These are phyloP conservation scores for Ophioninae sp. DNA, from an alignment of 2,888 invertebrate genomes.

Conservation along the genomic window DNA sequence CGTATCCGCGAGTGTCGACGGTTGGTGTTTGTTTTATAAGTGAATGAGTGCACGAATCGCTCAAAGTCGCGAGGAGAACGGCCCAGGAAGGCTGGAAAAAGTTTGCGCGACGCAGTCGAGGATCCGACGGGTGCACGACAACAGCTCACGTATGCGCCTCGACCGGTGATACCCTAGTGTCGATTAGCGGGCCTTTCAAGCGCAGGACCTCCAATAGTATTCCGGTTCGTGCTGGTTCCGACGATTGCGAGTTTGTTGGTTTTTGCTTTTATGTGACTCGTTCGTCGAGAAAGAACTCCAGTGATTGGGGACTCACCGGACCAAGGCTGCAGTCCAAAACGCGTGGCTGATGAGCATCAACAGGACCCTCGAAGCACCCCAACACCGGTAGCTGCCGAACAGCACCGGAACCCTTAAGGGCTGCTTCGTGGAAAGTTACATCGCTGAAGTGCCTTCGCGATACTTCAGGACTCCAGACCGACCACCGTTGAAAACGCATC, in stretches of 20 bases:
- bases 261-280: background rate
- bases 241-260: background rate
- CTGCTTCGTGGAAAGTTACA: too few relatives aligned
- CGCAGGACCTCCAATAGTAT: background rate
- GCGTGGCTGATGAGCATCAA: background rate
- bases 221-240: background rate
- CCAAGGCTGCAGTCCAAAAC: background rate
- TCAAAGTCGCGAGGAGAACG: background rate
- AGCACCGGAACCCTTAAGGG: too few relatives aligned
- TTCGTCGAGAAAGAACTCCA: background rate
- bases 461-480: too few relatives aligned
- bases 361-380: background rate
- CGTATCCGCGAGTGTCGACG: slow-evolving; percentile 35
- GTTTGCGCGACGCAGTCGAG: background rate
- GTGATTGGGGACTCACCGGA: background rate
- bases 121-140: slow-evolving; percentile 22
- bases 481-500: background rate
- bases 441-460: background rate
- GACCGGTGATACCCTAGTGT: slow-evolving; percentile 15
- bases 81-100: background rate
- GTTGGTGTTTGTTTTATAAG: slow-evolving; percentile 17
- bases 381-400: too few relatives aligned
- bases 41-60: slow-evolving; percentile 21
- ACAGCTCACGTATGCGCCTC: background rate
- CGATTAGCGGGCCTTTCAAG: background rate